Evolutionary conservation across 2,113 vertebrate genomes (phyloP), one percentile per base, ranked within the genome.

Genomic region (Pelusios castaneus): DNA sequence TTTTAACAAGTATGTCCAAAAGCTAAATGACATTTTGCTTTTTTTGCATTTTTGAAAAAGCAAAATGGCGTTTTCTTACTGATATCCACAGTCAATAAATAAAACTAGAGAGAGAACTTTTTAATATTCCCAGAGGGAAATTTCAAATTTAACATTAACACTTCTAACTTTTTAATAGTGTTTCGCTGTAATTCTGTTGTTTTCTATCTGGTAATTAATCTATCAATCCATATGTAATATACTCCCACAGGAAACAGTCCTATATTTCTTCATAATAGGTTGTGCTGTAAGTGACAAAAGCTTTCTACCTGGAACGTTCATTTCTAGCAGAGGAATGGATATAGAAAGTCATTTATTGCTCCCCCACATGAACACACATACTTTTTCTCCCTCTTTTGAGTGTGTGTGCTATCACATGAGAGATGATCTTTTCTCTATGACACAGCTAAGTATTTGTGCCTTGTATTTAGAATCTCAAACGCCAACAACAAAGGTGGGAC

Each of bases 161-260:
- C 97, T 97, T 97, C 70, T 96, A 97, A 97, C 94, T 98, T 98
- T 95, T 94, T 96, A 95, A 91, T 97, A 94, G 82, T 95, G 88
- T 97, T 98, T 97, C 95, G 96, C 96, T 92, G 88, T 95, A 89
- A 87, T 91, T 98, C 93, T 82, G 84, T 92, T 98, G 47, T 97
- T 95, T 97, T 96, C 96, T 97, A 97, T 97, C 97, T 96, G 95
- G 96, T 94, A 98, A 98, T 98, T 97, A 97, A 96, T 92, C 97
- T 96, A 95, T 97, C 96, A 98, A 94, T 92, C 95, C 52, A 52
- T 96, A 95, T 88, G 95, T 84, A 97, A 97, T 91, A 93, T 80
- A 97, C 93, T 97, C 96, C 96, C 94, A 97, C 94, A 97, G 96
- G 92, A 97, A 97, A 95, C 47, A 89, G n/a, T 19, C 84, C 84